A percentile compares a stretch with the other conserved stretches of the same genome.
Conservation (phyloP, 23 tunicate genomes). For the Botrylloides violaceus region DNA sequence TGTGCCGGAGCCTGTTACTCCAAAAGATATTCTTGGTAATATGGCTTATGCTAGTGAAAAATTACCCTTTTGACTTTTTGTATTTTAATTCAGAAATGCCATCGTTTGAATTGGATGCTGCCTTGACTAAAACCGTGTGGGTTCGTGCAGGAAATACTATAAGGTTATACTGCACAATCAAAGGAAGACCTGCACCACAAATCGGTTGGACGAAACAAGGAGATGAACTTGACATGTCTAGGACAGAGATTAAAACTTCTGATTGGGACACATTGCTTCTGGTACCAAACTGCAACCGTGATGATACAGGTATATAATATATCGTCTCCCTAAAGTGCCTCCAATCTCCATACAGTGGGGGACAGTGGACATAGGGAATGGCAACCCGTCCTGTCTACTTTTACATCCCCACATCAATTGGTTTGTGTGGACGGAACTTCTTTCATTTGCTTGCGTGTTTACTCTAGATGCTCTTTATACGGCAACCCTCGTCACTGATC, state of each 20-base stretch:
- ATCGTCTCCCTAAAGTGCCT: no score
- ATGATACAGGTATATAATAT: conserved; percentile 66
- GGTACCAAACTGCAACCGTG: conserved; percentile 75
- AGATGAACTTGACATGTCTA: conserved; percentile 38
- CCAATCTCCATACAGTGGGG: no score
- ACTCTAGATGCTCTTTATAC: no score
- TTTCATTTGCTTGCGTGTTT: no score
- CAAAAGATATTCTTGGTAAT: conserved; percentile 58
- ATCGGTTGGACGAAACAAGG: conserved; percentile 80
- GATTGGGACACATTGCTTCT: conserved; percentile 62
- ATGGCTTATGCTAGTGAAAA: background rate
- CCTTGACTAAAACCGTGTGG: conserved; percentile 26
- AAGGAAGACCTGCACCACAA: conserved; percentile 76
- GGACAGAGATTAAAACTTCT: conserved; percentile 34
- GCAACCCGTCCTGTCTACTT: no score
- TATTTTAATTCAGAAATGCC: conserved; percentile 5
- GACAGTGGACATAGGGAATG: no score
- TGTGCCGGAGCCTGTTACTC: conserved; percentile 28
- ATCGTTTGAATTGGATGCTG: conserved; percentile 20
- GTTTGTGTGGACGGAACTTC: no score
- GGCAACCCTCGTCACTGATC: no score
- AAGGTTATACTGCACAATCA: conserved; percentile 50
- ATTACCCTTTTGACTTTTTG: background rate
- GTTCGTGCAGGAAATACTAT: conserved; percentile 89
- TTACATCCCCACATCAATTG: no score